These are phyloP conservation scores for Gallinago nigripennis DNA, from an alignment of 2,797 vertebrate genomes.

Conservation along the genomic window DNA sequence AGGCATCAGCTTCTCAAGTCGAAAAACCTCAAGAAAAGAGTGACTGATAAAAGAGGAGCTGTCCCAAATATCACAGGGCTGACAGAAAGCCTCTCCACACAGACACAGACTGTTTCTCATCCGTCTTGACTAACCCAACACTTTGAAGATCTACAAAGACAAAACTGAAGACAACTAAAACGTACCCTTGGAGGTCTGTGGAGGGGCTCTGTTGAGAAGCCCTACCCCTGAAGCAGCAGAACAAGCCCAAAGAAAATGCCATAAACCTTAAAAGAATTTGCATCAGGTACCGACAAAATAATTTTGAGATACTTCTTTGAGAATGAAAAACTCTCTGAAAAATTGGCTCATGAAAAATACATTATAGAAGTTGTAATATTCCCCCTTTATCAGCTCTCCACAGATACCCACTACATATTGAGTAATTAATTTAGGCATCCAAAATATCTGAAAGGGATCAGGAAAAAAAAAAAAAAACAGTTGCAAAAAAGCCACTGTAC, in stretches of 20 bases:
- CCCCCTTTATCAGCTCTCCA: neutral
- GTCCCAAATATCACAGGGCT: neutral
- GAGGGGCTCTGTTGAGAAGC: neutral
- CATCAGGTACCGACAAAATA: neutral
- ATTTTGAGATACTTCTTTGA: neutral
- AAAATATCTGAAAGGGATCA: neutral
- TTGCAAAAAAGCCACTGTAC: neutral
- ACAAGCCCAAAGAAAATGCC: neutral
- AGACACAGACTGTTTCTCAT: neutral
- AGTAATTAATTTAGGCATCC: neutral
- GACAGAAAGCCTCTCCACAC: neutral
- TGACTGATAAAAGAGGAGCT: neutral
- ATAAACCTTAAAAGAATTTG: neutral
- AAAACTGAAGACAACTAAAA: neutral
- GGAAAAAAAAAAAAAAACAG: neutral
- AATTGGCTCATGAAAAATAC: neutral
- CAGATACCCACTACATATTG: accelerated
- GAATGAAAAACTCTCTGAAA: neutral
- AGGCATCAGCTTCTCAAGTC: neutral
- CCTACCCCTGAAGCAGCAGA: accelerated
- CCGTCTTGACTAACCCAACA: neutral
- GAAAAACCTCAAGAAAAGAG: neutral
- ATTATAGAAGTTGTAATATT: neutral
- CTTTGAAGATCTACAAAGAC: neutral
- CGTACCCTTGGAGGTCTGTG: neutral